Evolutionary conservation across 2,797 vertebrate genomes (phyloP).

Genomic region (Siniperca obscura): DNA sequence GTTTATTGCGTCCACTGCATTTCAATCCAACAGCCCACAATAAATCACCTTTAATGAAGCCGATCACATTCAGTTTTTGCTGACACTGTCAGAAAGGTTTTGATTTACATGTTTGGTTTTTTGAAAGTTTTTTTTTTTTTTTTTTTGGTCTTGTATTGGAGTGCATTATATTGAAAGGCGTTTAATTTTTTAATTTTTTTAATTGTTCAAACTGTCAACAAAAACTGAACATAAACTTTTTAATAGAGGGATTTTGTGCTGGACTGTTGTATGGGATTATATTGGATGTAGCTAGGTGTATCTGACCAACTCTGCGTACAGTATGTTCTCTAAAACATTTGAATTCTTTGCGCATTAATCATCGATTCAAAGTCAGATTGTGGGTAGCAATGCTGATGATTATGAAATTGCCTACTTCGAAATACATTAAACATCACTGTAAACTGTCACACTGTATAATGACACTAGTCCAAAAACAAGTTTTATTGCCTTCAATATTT

Average conservation of each 20-base stretch:
- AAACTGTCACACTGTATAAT: background rate
- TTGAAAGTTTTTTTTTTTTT: background rate
- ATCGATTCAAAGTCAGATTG: background rate
- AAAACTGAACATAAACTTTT: background rate
- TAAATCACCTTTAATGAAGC: slow-evolving; percentile 4
- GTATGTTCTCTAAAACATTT: background rate
- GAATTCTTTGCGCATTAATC: background rate
- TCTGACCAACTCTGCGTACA: background rate
- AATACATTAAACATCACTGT: slow-evolving; percentile 11
- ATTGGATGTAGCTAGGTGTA: background rate
- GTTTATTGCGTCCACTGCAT: too few species aligned
- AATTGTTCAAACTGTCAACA: background rate
- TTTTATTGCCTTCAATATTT: slow-evolving; percentile 69
- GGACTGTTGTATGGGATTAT: background rate
- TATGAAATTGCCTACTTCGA: background rate
- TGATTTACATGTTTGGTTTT: background rate
- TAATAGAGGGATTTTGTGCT: background rate
- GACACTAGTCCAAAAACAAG: slow-evolving; percentile 31
- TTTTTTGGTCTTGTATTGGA: background rate
- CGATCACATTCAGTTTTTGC: background rate
- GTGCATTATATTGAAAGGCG: background rate
- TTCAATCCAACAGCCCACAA: background rate
- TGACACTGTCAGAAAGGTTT: background rate
- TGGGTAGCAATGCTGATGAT: background rate
- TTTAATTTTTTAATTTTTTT: background rate